These are phyloP conservation scores for Notodonta ziczac DNA, from an alignment of 2,888 invertebrate species.

Conservation along the genomic window DNA sequence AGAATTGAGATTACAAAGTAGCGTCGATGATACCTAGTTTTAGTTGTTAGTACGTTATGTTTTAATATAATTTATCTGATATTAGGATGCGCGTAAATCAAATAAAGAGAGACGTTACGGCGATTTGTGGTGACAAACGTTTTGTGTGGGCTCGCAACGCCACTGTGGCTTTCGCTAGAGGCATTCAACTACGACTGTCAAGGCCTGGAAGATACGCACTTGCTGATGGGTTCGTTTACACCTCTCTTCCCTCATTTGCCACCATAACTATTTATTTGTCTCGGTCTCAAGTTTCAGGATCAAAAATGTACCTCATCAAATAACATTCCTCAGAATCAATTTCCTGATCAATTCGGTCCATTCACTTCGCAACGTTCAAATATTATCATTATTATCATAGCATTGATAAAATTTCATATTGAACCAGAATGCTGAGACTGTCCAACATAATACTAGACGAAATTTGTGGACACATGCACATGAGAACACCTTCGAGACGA, in stretches of 20 bases:
- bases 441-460: conserved; percentile 71
- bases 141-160: conserved; percentile 74
- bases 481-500: conserved; percentile 59
- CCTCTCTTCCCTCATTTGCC: not conserved
- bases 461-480: conserved; percentile 61
- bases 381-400: too few relatives aligned
- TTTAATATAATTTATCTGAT: not conserved
- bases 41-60: not conserved
- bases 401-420: not conserved
- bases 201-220: conserved; percentile 63
- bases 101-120: conserved; percentile 60
- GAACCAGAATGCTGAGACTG: conserved; percentile 67
- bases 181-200: conserved; percentile 67
- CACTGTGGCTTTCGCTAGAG: conserved; percentile 71
- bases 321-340: too few relatives aligned
- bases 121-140: conserved; percentile 61
- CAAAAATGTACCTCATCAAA: too few relatives aligned
- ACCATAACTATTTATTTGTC: not conserved
- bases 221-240: conserved; percentile 61
- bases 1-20: too few relatives aligned
- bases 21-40: too few relatives aligned
- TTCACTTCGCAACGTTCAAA: too few relatives aligned
- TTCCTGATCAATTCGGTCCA: too few relatives aligned
- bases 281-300: too few relatives aligned
- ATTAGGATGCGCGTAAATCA: conserved; percentile 48